These are phyloP conservation scores for Phrynosoma blainvillii DNA, from an alignment of 2,113 vertebrate genomes.

Conservation along the genomic window DNA sequence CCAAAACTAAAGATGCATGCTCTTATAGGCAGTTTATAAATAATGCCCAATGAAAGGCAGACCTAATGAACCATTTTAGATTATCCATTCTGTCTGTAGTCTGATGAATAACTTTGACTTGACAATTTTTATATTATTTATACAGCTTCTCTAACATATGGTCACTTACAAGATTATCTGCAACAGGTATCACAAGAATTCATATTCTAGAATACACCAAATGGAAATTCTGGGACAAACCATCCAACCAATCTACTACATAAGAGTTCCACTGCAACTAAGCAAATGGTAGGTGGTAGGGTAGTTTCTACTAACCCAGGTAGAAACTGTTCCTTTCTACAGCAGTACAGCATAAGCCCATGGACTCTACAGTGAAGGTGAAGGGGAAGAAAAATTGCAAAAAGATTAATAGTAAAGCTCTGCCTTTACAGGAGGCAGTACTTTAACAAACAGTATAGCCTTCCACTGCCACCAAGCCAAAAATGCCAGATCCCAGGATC, in stretches of 20 bases:
- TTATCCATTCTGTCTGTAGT: background rate
- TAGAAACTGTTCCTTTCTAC: background rate
- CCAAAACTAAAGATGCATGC: slow-evolving; percentile 15
- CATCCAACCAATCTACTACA: background rate
- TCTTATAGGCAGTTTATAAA: background rate
- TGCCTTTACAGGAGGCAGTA: background rate
- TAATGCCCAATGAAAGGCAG: slow-evolving; percentile 9
- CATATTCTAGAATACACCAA: background rate
- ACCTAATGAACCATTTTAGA: background rate
- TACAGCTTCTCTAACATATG: background rate
- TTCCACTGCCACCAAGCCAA: background rate
- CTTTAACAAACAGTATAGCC: too few species aligned
- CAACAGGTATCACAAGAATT: background rate
- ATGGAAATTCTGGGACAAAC: background rate
- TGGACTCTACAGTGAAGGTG: too few species aligned
- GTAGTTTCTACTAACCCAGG: background rate
- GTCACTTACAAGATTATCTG: background rate
- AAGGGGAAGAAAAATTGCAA: too few species aligned
- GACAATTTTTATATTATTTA: background rate
- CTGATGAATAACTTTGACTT: background rate
- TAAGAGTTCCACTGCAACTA: background rate
- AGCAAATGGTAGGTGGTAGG: background rate
- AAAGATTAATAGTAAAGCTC: too few species aligned
- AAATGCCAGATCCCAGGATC: background rate
- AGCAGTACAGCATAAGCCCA: background rate